Conservation (phyloP, 2,797 vertebrate genomes). For the Iguana delicatissima region DNA sequence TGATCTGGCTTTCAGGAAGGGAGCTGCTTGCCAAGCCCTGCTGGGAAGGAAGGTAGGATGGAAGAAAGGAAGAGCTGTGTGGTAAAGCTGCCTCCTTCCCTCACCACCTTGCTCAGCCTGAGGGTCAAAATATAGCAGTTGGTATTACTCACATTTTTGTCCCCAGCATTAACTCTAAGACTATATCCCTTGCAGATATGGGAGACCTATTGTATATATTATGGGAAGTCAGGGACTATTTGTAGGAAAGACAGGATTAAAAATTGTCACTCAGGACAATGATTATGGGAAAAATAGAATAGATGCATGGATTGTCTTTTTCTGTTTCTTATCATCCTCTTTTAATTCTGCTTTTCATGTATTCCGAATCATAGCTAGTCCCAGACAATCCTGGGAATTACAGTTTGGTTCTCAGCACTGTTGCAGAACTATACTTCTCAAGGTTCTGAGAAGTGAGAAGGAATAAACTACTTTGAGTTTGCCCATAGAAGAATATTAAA, state of each 20-base stretch:
- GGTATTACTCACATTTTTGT: no score
- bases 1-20: no score
- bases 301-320: not conserved
- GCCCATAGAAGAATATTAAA: not conserved
- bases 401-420: not conserved
- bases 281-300: not conserved
- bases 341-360: not conserved
- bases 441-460: not conserved
- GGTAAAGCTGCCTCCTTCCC: no score
- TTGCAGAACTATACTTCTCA: no score
- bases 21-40: no score
- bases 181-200: no score
- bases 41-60: no score
- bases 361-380: not conserved
- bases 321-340: not conserved
- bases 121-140: no score
- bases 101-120: no score
- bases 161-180: no score
- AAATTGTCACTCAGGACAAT: not conserved
- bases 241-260: not conserved
- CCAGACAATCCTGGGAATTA: not conserved
- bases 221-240: not conserved
- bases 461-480: not conserved
- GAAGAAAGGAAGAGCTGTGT: no score
- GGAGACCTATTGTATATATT: not conserved